Percentiles rank a stretch among this genome's conserved stretches.
Evolutionary conservation across 1,140 invertebrate species (phyloP).

Genomic region (Bemisia tabaci): DNA sequence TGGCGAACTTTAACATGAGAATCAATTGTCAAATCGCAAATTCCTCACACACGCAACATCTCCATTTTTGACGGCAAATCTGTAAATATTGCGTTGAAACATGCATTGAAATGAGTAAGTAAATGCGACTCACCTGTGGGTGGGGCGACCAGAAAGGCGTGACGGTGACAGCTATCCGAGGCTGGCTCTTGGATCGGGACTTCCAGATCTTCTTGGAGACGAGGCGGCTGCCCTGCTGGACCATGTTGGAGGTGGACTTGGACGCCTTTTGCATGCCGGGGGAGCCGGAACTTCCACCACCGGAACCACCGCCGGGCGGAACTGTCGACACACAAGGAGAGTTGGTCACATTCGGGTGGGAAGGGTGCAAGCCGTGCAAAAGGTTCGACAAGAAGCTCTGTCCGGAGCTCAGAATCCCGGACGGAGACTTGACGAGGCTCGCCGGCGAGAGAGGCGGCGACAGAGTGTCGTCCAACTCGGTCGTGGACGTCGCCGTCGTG

Average conservation of each 20-base stretch:
- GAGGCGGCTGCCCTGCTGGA: conserved; percentile 52
- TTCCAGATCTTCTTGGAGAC: conserved; percentile 71
- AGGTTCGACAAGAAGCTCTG: conserved; percentile 52
- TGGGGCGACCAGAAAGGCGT: conserved; percentile 55
- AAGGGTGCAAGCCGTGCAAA: conserved; percentile 40
- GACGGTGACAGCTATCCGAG: conserved; percentile 36
- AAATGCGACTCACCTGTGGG: neutral
- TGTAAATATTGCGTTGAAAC: no score
- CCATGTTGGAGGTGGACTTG: conserved; percentile 70
- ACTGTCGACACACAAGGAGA: conserved; percentile 19
- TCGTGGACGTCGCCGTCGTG: conserved; percentile 21
- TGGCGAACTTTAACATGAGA: no score
- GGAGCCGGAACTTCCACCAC: neutral
- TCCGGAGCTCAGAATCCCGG: conserved; percentile 30
- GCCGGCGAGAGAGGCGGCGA: conserved; percentile 23
- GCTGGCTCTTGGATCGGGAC: conserved; percentile 63
- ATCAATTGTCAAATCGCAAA: no score
- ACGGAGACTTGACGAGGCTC: conserved; percentile 35
- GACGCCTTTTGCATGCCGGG: conserved; percentile 59
- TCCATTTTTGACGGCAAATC: no score
- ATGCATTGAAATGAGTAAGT: no score
- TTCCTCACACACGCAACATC: no score
- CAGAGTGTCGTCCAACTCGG: conserved; percentile 20
- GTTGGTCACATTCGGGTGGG: conserved; percentile 22
- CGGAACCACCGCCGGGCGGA: conserved; percentile 38